Base-by-base conservation (phyloP, 2,797 vertebrate genomes). In the Cuniculus paca region DNA sequence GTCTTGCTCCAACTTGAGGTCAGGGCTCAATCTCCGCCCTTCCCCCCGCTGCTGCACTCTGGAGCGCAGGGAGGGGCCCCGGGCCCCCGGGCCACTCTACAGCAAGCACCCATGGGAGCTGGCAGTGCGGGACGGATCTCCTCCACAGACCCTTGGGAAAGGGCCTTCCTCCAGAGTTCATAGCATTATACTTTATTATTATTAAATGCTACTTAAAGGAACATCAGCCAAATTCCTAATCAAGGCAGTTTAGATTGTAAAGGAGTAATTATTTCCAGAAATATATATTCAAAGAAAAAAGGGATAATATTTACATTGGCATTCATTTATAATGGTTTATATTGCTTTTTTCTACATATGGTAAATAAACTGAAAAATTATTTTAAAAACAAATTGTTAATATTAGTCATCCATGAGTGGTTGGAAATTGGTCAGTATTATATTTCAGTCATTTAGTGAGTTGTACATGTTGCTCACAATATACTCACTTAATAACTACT, bases 121-220 rank as follows among this genome's bases (percentile, higher is more conserved):
- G 11, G 34, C 5, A 0, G 1, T 56, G 16, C 63, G 34, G 17
- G 10, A 52, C 19, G 1, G 1, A 48, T 24, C 2, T 60, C 78
- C 20, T 72, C 20, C 36, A 52, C 1, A 28, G 65, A 19, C 34
- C 26, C 26, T 34, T 48, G 16, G 42, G 91, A 82, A 84, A 56
- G 50, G 0, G 0, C 36, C 11, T 56, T 6, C 19, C 6, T 84
- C 9, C 77, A 36, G 12, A 58, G 20, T 72, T 85, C 22, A 11
- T 52, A 58, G 2, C 39, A 65, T 26, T 77, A 8, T 8, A 2
- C 1, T 39, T 7, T 28, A 10, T 52, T 52, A 16, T 52, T 77
- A n/a, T 45, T 75, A 8, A 60, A 28, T 26, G 6, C 10, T 12
- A n/a, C 0, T 3, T 34, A 74, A 45, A 70, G 11, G 48, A 80